Evolutionary conservation across 2,113 vertebrate species (phyloP).

Genomic region (Mesitornis unicolor): DNA sequence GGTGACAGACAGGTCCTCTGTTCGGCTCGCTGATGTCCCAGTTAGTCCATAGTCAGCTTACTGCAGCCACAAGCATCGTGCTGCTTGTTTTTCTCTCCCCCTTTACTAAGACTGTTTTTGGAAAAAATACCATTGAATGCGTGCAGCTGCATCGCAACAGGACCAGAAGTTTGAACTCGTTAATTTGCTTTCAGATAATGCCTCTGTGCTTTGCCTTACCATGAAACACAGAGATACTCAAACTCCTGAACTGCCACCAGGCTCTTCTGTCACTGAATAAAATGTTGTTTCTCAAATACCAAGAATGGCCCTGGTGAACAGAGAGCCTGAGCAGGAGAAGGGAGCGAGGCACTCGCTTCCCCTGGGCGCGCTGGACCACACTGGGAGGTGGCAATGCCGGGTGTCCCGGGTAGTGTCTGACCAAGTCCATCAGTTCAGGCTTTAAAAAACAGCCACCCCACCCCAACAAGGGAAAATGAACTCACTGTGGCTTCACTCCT

Average conservation of each 20-base stretch:
- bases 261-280: neutral
- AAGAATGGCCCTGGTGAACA: neutral
- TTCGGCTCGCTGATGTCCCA: neutral
- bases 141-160: neutral
- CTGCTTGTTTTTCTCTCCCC: neutral
- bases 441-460: neutral
- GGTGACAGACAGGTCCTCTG: neutral
- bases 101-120: too few species aligned
- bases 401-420: too few species aligned
- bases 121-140: neutral
- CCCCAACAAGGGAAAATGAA: too few species aligned
- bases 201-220: neutral
- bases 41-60: neutral
- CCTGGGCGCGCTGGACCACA: rapidly evolving
- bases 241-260: neutral
- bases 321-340: too few species aligned
- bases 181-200: neutral
- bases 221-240: neutral
- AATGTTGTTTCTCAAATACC: neutral
- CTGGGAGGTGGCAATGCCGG: rapidly evolving
- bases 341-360: too few species aligned
- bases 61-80: neutral
- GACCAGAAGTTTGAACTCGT: neutral
- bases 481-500: neutral
- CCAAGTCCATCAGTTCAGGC: neutral